Percentiles rank a stretch among this genome's conserved stretches.
phyloP scores from a whole-genome alignment of 1,140 invertebrate species.

The Gryllus bimaculatus region DNA sequence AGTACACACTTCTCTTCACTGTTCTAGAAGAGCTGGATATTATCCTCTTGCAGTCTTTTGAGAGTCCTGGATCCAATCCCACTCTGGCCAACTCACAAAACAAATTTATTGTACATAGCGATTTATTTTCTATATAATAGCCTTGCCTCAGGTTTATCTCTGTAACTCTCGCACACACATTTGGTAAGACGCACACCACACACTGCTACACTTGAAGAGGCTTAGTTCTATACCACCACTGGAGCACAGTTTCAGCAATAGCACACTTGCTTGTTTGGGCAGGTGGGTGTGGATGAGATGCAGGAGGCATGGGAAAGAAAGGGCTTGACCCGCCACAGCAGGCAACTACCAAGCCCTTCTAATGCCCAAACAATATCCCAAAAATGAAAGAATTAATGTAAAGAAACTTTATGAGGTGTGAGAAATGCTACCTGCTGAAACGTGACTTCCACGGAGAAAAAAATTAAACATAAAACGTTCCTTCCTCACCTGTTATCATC shows the following conservation, averaged over 20 bases:
- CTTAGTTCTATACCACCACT: conserved; percentile 15
- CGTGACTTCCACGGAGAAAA: conserved; percentile 18
- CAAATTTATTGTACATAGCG: neutral
- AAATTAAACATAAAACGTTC: conserved; percentile 17
- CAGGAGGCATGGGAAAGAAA: neutral
- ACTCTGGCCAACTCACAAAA: neutral
- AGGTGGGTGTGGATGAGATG: conserved; percentile 10
- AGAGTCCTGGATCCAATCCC: conserved; percentile 2
- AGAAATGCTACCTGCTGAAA: conserved; percentile 18
- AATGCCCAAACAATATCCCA: conserved; percentile 4
- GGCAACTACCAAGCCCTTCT: neutral
- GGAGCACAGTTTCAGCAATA: conserved; percentile 19
- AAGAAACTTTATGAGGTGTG: neutral
- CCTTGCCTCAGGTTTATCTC: conserved; percentile 12
- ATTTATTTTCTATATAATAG: neutral
- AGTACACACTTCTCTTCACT: neutral
- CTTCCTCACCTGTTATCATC: neutral
- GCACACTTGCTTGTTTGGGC: conserved; percentile 12
- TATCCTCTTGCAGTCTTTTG: neutral
- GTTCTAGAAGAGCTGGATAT: neutral
- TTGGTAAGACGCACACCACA: conserved; percentile 7
- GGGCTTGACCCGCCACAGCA: neutral
- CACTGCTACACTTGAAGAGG: conserved; percentile 19
- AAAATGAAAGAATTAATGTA: neutral
- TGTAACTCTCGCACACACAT: conserved; percentile 8